Conservation (phyloP, 2,113 vertebrate genomes). For the Sinocyclocheilus anophthalmus region DNA sequence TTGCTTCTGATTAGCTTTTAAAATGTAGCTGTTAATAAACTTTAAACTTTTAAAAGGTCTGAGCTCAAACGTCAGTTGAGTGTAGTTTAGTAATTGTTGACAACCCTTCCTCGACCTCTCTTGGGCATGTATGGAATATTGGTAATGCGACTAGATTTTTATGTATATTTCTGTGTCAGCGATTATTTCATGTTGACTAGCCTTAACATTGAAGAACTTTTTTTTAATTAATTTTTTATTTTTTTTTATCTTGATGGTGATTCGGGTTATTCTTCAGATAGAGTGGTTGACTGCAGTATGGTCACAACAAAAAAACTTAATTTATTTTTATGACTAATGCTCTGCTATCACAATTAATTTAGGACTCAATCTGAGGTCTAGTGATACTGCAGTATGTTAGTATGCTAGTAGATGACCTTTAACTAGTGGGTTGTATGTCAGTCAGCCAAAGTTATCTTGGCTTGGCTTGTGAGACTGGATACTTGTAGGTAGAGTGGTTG, state of each 20-base stretch:
- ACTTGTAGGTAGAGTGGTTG: not conserved
- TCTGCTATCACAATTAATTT: not conserved
- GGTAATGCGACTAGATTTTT: conserved; percentile 1
- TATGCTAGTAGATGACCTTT: not conserved
- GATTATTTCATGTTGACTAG: conserved; percentile 30
- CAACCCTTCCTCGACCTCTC: conserved; percentile 40
- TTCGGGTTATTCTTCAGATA: conserved; percentile 1
- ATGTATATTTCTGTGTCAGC: not conserved
- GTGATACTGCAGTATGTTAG: not conserved
- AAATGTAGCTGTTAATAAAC: conserved; percentile 17
- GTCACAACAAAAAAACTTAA: not conserved
- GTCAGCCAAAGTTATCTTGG: not conserved
- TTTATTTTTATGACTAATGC: conserved; percentile 20
- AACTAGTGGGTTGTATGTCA: not conserved
- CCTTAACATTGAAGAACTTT: not conserved
- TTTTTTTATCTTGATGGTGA: not conserved
- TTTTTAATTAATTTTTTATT: not conserved
- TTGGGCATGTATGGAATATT: conserved; percentile 33
- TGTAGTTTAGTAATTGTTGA: conserved; percentile 50
- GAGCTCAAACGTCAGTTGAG: conserved; percentile 28
- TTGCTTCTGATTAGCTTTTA: not conserved
- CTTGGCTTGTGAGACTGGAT: not conserved
- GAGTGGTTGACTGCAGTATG: not conserved
- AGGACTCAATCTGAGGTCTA: not conserved
- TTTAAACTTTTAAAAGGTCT: not conserved